Percentiles rank a stretch among this genome's conserved stretches.
These are phyloP conservation scores for Drosophila nigromelanica DNA, from an alignment of 1,140 invertebrate species.

Conservation along the genomic window DNA sequence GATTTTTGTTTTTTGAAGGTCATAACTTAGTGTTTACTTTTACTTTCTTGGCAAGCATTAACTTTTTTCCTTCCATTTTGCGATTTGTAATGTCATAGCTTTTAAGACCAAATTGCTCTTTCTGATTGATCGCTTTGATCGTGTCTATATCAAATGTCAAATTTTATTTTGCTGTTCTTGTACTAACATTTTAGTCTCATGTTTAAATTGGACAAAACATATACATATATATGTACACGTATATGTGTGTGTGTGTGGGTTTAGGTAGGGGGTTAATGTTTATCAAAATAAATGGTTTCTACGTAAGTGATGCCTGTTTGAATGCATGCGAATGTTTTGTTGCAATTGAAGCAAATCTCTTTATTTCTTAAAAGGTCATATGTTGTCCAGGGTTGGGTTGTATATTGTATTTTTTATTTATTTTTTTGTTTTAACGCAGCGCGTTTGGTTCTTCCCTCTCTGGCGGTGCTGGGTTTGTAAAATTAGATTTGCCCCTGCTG, in stretches of 20 bases:
- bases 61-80: constrained; percentile 37
- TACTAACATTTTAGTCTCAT: constrained; percentile 61
- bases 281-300: constrained; percentile 61
- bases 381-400: constrained; percentile 46
- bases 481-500: constrained; percentile 62
- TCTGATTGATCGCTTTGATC: constrained; percentile 14
- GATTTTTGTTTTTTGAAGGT: constrained; percentile 61
- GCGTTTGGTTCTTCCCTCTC: constrained; percentile 29
- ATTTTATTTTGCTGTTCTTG: constrained; percentile 35
- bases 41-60: constrained; percentile 73
- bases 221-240: constrained; percentile 44
- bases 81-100: constrained; percentile 37
- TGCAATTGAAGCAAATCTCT: constrained; percentile 70
- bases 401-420: constrained; percentile 15
- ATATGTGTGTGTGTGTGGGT: constrained; percentile 28
- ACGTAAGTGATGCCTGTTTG: constrained; percentile 45
- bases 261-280: constrained; percentile 24
- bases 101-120: constrained; percentile 64
- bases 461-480: constrained; percentile 33
- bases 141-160: constrained; percentile 46
- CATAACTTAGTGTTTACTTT: constrained; percentile 63
- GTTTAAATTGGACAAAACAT: constrained; percentile 70
- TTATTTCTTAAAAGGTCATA: constrained; percentile 55
- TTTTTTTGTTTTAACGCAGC: constrained; percentile 13
- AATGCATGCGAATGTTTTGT: constrained; percentile 49